A percentile compares a stretch with the other conserved stretches of the same genome.
These are phyloP conservation scores for Ericerus pela DNA, from an alignment of 1,140 invertebrate species.

Conservation along the genomic window DNA sequence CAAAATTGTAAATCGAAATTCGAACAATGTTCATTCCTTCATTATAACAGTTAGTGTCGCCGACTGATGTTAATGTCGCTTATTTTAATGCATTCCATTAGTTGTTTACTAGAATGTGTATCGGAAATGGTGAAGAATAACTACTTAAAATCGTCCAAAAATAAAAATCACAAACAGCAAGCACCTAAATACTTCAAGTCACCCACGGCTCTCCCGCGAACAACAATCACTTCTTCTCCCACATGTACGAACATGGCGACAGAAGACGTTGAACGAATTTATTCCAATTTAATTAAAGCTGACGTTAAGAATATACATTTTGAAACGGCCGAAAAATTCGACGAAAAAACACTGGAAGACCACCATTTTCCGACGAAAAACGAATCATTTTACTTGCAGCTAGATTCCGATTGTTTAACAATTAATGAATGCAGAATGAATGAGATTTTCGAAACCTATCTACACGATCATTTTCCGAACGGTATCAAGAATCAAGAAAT, in stretches of 20 bases:
- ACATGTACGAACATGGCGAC: too few relatives aligned
- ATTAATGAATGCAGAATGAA: neutral
- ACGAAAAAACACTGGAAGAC: neutral
- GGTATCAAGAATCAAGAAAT: slow-evolving; percentile 4
- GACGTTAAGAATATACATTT: too few relatives aligned
- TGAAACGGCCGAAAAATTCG: neutral
- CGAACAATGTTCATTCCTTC: too few relatives aligned
- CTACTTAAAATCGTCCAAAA: neutral
- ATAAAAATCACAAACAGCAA: neutral
- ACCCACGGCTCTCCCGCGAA: too few relatives aligned
- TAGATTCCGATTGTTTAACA: neutral
- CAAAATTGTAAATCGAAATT: too few relatives aligned
- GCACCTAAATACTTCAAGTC: neutral
- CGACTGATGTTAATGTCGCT: slow-evolving; percentile 7
- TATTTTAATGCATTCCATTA: slow-evolving; percentile 2
- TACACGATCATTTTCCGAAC: neutral
- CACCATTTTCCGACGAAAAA: too few relatives aligned
- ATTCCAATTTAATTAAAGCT: too few relatives aligned
- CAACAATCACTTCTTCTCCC: too few relatives aligned
- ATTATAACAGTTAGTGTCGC: neutral
- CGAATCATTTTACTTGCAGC: neutral
- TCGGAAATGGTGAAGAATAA: slow-evolving; percentile 6
- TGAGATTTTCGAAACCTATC: neutral
- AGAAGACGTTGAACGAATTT: too few relatives aligned
- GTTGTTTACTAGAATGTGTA: slow-evolving; percentile 5